Percentiles rank a stretch among this genome's conserved stretches.
phyloP scores from a whole-genome alignment of 1,140 invertebrate species.

The Metaphire vulgaris region DNA sequence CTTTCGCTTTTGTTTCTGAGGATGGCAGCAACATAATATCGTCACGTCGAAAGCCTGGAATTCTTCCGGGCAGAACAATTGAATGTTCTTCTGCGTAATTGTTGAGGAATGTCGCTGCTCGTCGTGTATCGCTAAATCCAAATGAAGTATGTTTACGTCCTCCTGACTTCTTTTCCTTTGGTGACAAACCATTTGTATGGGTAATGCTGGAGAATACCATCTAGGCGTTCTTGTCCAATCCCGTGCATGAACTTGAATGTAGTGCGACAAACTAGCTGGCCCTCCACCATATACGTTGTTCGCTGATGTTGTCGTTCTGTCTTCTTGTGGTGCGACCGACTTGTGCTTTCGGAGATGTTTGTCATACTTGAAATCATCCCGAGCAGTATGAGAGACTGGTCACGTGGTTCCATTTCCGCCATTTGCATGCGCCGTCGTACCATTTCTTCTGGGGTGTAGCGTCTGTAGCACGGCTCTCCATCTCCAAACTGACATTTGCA shows the following conservation, averaged over 20 bases:
- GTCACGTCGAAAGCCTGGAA: constrained; percentile 32
- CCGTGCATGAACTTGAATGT: constrained; percentile 15
- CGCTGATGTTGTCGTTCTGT: constrained; percentile 13
- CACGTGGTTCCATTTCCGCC: background rate
- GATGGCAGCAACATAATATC: constrained; percentile 32
- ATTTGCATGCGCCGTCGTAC: background rate
- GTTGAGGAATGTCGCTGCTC: constrained; percentile 29
- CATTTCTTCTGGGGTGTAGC: background rate
- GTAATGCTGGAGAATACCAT: background rate
- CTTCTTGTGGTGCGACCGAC: background rate
- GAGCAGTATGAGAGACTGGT: background rate
- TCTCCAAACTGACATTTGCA: background rate
- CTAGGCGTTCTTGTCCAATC: constrained; percentile 9
- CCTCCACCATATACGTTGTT: constrained; percentile 6
- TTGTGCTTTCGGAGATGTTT: background rate
- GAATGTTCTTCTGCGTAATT: constrained; percentile 33
- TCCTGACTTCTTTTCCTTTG: constrained; percentile 11
- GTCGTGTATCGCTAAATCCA: constrained; percentile 25
- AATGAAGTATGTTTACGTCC: constrained; percentile 10
- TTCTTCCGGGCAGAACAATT: constrained; percentile 32
- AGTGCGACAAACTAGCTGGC: constrained; percentile 7
- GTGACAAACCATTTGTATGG: constrained; percentile 8
- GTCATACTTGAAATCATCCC: background rate
- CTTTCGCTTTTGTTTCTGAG: constrained; percentile 5
- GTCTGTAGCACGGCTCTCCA: background rate